Percentiles rank a stretch among this genome's conserved stretches.
Conservation (phyloP, 2,113 vertebrate species). For the Onychostruthus taczanowskii region DNA sequence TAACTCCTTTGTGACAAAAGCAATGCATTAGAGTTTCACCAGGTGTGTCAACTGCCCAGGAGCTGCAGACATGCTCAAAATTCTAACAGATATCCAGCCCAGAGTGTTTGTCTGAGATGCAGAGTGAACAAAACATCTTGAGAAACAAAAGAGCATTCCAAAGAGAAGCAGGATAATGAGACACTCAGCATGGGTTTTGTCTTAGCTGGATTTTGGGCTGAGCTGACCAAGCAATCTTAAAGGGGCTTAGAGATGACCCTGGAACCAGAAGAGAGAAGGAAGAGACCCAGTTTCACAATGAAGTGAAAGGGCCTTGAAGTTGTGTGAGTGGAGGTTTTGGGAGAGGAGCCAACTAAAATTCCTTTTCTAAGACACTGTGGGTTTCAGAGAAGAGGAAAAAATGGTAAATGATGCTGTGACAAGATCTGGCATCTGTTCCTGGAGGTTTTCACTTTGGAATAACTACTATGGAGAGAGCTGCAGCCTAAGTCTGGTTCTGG, state of each 20-base stretch:
- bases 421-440: not conserved
- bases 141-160: slow-evolving; percentile 58
- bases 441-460: not conserved
- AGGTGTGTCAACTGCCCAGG: not conserved
- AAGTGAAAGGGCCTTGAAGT: not conserved
- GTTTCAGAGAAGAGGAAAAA: not conserved
- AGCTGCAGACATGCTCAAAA: not conserved
- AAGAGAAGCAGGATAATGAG: slow-evolving; percentile 77
- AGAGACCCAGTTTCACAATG: not conserved
- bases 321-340: not conserved
- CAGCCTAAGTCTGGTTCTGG: not conserved
- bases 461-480: not conserved
- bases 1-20: not conserved
- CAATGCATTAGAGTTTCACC: not conserved
- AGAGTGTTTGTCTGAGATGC: not conserved
- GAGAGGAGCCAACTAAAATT: not conserved
- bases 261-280: slow-evolving; percentile 18
- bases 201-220: slow-evolving; percentile 87
- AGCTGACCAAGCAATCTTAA: slow-evolving; percentile 82
- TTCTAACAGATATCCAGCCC: not conserved
- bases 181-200: slow-evolving; percentile 84
- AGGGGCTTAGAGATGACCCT: slow-evolving; percentile 83
- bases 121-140: not conserved
- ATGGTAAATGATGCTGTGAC: not conserved
- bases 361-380: not conserved